These are phyloP conservation scores for Artemia sinica DNA, from an alignment of 2,888 invertebrate genomes.

Conservation along the genomic window DNA sequence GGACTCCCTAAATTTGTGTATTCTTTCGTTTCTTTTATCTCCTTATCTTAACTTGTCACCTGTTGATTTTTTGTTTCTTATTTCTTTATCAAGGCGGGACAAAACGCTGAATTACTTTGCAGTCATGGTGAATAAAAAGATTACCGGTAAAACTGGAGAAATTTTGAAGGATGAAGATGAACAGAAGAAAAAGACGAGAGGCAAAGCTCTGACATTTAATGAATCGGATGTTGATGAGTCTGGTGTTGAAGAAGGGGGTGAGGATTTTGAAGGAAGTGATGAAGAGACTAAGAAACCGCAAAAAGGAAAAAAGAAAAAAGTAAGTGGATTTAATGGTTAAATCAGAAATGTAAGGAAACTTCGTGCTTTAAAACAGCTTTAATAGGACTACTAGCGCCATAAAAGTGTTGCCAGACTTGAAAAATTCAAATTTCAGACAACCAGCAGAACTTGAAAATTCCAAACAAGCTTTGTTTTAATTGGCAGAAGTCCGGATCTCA, in stretches of 20 bases:
- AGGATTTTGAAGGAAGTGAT: constrained; percentile 92
- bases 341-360: no score
- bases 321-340: neutral
- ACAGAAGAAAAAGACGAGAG: constrained; percentile 46
- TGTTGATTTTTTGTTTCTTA: no score
- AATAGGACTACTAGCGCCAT: no score
- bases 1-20: no score
- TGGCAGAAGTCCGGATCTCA: no score
- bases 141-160: constrained; percentile 50
- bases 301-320: constrained; percentile 20
- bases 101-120: constrained; percentile 91
- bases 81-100: constrained; percentile 47
- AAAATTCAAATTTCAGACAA: no score
- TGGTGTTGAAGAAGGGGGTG: constrained; percentile 86
- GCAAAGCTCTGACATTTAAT: constrained; percentile 26
- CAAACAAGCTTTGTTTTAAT: no score
- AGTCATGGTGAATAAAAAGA: constrained; percentile 73
- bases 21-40: no score
- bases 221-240: constrained; percentile 59
- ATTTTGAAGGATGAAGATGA: constrained; percentile 37
- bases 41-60: no score
- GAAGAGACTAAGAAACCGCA: constrained; percentile 86
- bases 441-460: no score
- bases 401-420: no score
- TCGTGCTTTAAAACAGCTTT: no score